Evolutionary conservation across 1,140 invertebrate genomes (phyloP).

Genomic region (Sarcophaga bullata): DNA sequence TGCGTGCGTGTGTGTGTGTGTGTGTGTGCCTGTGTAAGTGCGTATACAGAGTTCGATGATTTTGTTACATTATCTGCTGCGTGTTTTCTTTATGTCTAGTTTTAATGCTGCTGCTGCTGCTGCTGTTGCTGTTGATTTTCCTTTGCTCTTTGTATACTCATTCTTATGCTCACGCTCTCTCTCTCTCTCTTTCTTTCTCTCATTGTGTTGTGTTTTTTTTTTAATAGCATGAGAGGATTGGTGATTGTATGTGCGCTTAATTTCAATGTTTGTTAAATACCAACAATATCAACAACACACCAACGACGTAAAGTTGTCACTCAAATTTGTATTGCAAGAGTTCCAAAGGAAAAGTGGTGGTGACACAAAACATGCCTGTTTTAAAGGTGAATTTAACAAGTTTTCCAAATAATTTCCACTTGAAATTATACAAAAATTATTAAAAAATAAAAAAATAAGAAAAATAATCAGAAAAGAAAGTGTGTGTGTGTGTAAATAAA

Average conservation of each 20-base stretch:
- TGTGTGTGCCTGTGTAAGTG: not conserved
- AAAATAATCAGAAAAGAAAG: not conserved
- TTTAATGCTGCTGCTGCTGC: not conserved
- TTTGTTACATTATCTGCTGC: conserved; percentile 5
- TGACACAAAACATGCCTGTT: not conserved
- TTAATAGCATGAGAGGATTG: too few species aligned
- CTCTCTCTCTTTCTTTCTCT: too few species aligned
- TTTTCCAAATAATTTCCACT: not conserved
- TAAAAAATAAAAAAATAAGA: not conserved
- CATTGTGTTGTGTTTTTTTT: too few species aligned
- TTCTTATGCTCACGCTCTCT: too few species aligned
- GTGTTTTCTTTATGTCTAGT: too few species aligned
- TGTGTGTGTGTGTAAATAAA: not conserved
- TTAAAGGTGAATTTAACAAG: not conserved
- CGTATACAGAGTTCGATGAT: not conserved
- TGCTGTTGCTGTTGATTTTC: not conserved
- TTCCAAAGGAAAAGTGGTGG: conserved; percentile 3
- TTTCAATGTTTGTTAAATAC: not conserved
- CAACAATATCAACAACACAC: not conserved
- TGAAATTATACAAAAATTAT: not conserved
- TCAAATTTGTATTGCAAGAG: not conserved
- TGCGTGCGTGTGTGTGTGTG: not conserved
- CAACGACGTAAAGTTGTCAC: not conserved
- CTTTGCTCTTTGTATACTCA: too few species aligned
- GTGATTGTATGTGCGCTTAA: not conserved